Conservation (phyloP, 2,888 invertebrate species). For the Leucophenga montana region DNA sequence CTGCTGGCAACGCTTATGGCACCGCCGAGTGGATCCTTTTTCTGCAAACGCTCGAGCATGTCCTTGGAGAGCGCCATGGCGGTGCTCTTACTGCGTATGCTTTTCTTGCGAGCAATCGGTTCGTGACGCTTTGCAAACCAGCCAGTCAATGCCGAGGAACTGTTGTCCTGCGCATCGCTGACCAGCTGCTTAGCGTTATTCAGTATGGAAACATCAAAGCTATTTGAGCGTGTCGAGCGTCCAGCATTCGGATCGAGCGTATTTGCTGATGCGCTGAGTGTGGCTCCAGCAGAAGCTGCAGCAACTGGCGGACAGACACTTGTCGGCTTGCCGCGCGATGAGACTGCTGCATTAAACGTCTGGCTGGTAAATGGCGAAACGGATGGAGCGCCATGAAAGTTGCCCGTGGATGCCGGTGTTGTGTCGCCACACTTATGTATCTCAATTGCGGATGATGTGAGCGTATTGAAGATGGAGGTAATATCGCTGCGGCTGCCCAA, state of each 20-base stretch:
- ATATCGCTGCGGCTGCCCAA: conserved; percentile 88
- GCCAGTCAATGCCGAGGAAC: conserved; percentile 77
- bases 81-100: conserved; percentile 74
- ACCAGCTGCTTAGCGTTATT: conserved; percentile 74
- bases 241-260: conserved; percentile 71
- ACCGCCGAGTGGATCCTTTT: conserved; percentile 73
- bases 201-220: conserved; percentile 86
- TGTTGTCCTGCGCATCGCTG: conserved; percentile 72
- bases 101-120: conserved; percentile 80
- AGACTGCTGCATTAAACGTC: conserved; percentile 55
- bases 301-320: conserved; percentile 53
- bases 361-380: conserved; percentile 51
- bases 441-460: conserved; percentile 87
- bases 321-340: conserved; percentile 52
- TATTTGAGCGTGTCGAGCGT: conserved; percentile 83
- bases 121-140: conserved; percentile 88
- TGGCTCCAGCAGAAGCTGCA: conserved; percentile 38
- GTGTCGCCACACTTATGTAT: conserved; percentile 80
- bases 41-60: conserved; percentile 76
- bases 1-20: conserved; percentile 42
- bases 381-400: conserved; percentile 46
- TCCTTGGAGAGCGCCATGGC: conserved; percentile 76
- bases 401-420: conserved; percentile 56
- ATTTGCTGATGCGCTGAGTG: conserved; percentile 54
- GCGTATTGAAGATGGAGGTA: conserved; percentile 80